Conservation (phyloP, 2,797 vertebrate genomes). For the Falco columbarius region DNA sequence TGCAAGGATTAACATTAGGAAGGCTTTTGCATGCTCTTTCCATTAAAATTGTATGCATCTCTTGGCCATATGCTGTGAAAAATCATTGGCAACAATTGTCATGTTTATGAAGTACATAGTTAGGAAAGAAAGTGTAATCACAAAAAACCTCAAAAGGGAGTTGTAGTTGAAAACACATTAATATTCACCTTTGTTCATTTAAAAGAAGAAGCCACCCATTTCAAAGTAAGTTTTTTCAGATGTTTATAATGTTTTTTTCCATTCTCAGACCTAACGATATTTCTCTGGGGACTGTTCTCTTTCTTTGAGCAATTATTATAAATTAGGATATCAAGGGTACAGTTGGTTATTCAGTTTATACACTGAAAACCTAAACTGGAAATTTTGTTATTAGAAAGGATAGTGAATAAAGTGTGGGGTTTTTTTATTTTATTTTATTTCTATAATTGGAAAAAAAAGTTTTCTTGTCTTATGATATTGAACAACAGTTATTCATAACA, state of each 20-base stretch:
- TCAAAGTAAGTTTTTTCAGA: not conserved
- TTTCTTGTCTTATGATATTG: not conserved
- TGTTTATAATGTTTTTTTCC: not conserved
- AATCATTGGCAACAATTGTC: constrained; percentile 55
- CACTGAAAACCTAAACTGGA: constrained; percentile 23
- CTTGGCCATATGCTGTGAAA: constrained; percentile 48
- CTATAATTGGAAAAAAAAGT: not conserved
- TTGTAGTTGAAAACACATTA: constrained; percentile 7
- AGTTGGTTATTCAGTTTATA: not conserved
- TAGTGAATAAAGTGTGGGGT: not conserved
- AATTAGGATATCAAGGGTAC: not conserved
- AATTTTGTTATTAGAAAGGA: constrained; percentile 41
- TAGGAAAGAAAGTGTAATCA: constrained; percentile 26
- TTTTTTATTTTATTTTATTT: not conserved
- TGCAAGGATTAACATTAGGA: constrained; percentile 68
- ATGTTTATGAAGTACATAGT: constrained; percentile 51
- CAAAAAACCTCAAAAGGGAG: constrained; percentile 24
- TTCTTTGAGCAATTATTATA: not conserved
- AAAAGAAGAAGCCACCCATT: not conserved
- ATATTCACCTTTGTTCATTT: not conserved
- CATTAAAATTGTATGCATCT: constrained; percentile 61
- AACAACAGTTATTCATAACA: not conserved
- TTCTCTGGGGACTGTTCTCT: not conserved
- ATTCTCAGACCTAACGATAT: not conserved
- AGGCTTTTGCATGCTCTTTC: constrained; percentile 38